phyloP scores from a whole-genome alignment of 2,888 invertebrate species.

The Platerodrilus igneus region DNA sequence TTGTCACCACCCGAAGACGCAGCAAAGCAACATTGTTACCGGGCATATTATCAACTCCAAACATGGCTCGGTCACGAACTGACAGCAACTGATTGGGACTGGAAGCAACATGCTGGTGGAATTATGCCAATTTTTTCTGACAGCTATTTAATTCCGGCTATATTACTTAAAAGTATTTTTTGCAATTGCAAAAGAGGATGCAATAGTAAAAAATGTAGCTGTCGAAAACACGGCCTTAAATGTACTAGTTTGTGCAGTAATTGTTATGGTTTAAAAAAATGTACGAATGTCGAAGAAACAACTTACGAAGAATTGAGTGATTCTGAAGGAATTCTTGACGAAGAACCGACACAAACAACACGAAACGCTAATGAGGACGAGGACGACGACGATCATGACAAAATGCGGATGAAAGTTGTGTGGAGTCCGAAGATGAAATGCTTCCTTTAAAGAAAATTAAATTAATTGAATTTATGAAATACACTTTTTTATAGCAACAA shows the following conservation, averaged over 20 bases:
- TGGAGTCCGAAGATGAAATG: too few relatives aligned
- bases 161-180: constrained; percentile 20
- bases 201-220: constrained; percentile 19
- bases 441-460: too few relatives aligned
- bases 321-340: constrained; percentile 24
- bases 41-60: too few relatives aligned
- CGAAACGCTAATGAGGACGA: constrained; percentile 20
- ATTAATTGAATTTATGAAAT: too few relatives aligned
- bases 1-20: constrained; percentile 28
- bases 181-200: constrained; percentile 21
- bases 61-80: too few relatives aligned
- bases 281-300: too few relatives aligned
- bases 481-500: too few relatives aligned
- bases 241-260: constrained; percentile 26
- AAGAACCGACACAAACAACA: constrained; percentile 10
- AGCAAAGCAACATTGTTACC: constrained; percentile 28
- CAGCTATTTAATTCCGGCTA: constrained; percentile 23
- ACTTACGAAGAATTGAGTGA: constrained; percentile 19
- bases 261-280: constrained; percentile 27
- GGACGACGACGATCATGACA: too few relatives aligned
- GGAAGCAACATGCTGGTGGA: constrained; percentile 20
- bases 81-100: constrained; percentile 26
- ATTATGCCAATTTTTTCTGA: constrained; percentile 26
- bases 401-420: too few relatives aligned
- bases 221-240: constrained; percentile 21